Base-by-base conservation (phyloP, 2,888 invertebrate species). In the Myopa tessellatipennis region DNA sequence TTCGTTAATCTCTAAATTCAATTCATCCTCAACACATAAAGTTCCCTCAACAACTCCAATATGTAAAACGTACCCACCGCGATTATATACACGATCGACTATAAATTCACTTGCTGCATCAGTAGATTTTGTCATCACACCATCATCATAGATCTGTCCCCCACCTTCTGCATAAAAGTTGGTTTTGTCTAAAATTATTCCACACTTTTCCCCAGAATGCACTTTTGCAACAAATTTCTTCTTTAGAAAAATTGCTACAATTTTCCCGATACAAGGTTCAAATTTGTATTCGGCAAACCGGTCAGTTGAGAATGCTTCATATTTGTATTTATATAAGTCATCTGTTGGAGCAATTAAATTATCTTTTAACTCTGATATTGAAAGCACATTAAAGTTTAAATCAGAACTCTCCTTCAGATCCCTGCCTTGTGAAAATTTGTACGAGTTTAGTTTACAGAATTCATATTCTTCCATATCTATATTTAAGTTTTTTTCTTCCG, bases 91-190 rank as follows among this genome's bases (percentile, higher is more conserved):
- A 87, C 97, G 96, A 88, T 94, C 95, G 0, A 99, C 96, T 18
- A 95, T 92, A 88, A 99, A 95, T 90, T 98, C 98, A 14, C 94
- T 94, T 88, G 93, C 94, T 86, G 97, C 96, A 88, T 97, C 96
- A 91, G 83, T 92, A 7, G 91, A 88, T 90, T 96, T 97, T 0
- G 94, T 93, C 88, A 98, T 91, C 83, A 94, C 97, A 36, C 99
- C 99, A 86, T 96, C 96, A 88, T 99, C 99, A 88, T 93, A 98
- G 84, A 97, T 98, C 90, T 99, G 99, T 16, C 99, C 99, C 80
- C 99, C 99, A 90, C 98, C 97, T 90, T 99, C 99, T 0, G 99
- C 98, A 90, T 99, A 99, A 90, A 99, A 99, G 88, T 92, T 95
- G 0, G 99, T 99, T 84, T 91, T 92, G 88, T 99, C 96, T 79